Conservation (phyloP, 2,113 vertebrate genomes). For the Syngnathoides biaculeatus region DNA sequence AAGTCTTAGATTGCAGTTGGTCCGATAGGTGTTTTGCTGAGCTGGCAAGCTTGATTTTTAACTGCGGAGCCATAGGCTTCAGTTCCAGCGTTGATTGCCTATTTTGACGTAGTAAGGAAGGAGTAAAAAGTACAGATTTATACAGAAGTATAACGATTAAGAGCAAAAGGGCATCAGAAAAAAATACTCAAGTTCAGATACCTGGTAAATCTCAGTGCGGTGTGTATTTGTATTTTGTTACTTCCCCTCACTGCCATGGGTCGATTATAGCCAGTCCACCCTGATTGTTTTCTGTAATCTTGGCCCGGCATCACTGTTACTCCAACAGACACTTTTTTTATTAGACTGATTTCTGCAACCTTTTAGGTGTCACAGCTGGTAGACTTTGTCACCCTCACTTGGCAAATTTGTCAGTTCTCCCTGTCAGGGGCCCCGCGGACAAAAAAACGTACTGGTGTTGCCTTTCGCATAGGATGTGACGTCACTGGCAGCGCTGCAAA, state of each 20-base stretch:
- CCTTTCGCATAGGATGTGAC: conserved; percentile 67
- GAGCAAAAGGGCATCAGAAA: too few species aligned
- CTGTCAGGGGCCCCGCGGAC: conserved; percentile 13
- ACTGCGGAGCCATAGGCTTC: too few species aligned
- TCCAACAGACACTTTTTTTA: conserved; percentile 27
- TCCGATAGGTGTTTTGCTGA: too few species aligned
- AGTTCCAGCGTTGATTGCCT: too few species aligned
- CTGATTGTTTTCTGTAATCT: conserved; percentile 34
- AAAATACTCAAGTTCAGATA: too few species aligned
- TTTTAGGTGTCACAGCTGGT: conserved; percentile 11
- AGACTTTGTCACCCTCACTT: conserved; percentile 25
- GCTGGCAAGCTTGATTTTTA: too few species aligned
- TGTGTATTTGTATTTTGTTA: too few species aligned
- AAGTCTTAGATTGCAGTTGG: too few species aligned
- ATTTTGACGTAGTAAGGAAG: too few species aligned
- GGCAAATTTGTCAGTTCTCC: conserved; percentile 31
- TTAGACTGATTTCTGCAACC: conserved; percentile 28
- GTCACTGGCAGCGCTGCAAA: conserved; percentile 49
- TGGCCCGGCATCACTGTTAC: conserved; percentile 39
- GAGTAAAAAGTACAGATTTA: too few species aligned
- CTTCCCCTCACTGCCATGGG: conserved; percentile 11
- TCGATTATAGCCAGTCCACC: conserved; percentile 31
- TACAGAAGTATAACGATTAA: too few species aligned
- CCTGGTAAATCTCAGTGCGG: too few species aligned
- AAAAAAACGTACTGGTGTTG: conserved; percentile 22